Evolutionary conservation across 2,113 vertebrate species (phyloP).

Genomic region (Silurus meridionalis): DNA sequence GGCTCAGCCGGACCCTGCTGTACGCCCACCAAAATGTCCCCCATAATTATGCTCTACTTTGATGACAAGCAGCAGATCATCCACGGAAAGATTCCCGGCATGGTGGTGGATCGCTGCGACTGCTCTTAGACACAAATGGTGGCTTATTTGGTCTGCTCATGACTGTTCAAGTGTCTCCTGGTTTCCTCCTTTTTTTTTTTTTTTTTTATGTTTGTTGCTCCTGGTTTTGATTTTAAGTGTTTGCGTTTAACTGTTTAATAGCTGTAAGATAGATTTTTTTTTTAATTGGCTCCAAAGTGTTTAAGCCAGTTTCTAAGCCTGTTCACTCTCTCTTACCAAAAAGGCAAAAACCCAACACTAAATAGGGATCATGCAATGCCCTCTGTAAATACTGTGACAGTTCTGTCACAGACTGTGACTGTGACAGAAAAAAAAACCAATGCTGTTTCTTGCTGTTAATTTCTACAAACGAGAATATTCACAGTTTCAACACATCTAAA

Average conservation of each 20-base stretch:
- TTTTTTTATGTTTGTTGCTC: slow-evolving; percentile 11
- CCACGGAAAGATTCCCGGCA: slow-evolving; percentile 97
- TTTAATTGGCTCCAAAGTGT: slow-evolving; percentile 55
- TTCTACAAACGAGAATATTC: neutral
- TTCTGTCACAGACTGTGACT: too few species aligned
- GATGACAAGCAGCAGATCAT: slow-evolving; percentile 99
- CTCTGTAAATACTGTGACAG: slow-evolving; percentile 52
- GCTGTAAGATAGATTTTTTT: too few species aligned
- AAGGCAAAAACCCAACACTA: slow-evolving; percentile 4
- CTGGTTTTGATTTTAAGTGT: slow-evolving; percentile 19
- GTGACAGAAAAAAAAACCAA: too few species aligned
- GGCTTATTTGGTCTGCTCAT: slow-evolving; percentile 16
- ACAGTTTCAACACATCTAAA: neutral
- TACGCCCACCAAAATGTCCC: slow-evolving; percentile 98
- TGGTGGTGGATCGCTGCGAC: slow-evolving; percentile 96
- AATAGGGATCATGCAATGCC: slow-evolving; percentile 49
- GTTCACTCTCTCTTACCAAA: slow-evolving; percentile 48
- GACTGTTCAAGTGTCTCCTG: slow-evolving; percentile 18
- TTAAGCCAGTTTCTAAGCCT: slow-evolving; percentile 22
- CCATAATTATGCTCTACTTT: slow-evolving; percentile 99
- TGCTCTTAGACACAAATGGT: slow-evolving; percentile 81
- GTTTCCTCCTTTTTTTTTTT: slow-evolving; percentile 48
- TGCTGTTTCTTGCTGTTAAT: neutral
- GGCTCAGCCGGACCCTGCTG: slow-evolving; percentile 96
- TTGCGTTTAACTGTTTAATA: slow-evolving; percentile 59